Base-by-base conservation (phyloP, 2,888 invertebrate species). In the Apotomis capreana region DNA sequence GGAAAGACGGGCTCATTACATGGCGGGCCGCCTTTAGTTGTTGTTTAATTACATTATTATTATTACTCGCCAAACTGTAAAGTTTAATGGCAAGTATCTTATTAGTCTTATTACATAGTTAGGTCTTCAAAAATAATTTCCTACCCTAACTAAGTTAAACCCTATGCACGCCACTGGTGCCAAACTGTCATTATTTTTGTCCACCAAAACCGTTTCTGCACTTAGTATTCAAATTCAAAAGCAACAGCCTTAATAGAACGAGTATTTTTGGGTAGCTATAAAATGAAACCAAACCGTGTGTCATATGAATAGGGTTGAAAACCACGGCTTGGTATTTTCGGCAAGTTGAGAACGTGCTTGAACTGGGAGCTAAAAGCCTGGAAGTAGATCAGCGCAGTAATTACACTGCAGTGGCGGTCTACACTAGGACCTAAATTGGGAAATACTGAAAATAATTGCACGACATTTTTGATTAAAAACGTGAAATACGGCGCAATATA, bases 361-460 rank as follows among this genome's bases (percentile, higher is more conserved):
- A 69, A 57, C 40, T 36, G 37, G 51, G 40, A 37, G 63, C 58
- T 69, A 69, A 69, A 69, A 63, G 63, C 63, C 60, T 40, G 58
- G 52, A 69, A 63, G 15, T 63, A 55, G 51, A 69, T 69, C 54
- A 62, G 60, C 37, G n/a, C 52, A 15, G 60, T 65, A 57, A 57
- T 57, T 57, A 57, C 15, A 46, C 44, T 13, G 54, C 8, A 9
- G 12, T 15, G 9, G 26, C n/a, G 6, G 44, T 65, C 9, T 51
- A 26, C 26, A 26, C 26, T 26, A 26, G 26, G n/a, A 62, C 8
- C n/a, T 36, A 36, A 15, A 36, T 26, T 51, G 46, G 49, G 9
- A 6, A 9, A 10, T 49, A 49, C 26, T 26, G 26, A 26, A 2
- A 26, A 26, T 2, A 26, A 26, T 26, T 2, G 2, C 26, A 26